phyloP scores from a whole-genome alignment of 2,888 invertebrate species.

The Drosophila mulleri region DNA sequence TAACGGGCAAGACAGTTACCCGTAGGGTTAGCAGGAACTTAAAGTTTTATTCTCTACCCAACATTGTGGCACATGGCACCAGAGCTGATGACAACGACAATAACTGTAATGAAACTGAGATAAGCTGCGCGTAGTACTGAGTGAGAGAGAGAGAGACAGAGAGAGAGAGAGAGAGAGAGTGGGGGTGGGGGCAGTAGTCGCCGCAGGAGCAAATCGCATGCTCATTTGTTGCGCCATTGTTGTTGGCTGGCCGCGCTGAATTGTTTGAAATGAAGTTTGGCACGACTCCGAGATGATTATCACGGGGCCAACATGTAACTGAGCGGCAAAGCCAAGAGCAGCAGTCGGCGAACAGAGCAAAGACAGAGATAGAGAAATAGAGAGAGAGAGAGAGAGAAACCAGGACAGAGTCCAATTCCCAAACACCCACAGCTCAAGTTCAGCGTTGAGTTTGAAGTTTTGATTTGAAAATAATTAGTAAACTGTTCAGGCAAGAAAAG shows the following conservation, averaged over 20 bases:
- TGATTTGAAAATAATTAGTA: constrained; percentile 44
- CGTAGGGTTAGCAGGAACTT: constrained; percentile 39
- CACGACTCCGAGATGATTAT: constrained; percentile 61
- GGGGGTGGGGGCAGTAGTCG: too few species aligned
- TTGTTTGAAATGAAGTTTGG: constrained; percentile 62
- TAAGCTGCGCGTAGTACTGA: constrained; percentile 54
- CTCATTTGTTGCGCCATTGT: constrained; percentile 76
- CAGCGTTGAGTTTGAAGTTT: constrained; percentile 20
- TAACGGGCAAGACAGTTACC: constrained; percentile 36
- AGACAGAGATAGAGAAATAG: not conserved
- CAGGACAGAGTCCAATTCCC: not conserved
- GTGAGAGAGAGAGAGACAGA: too few species aligned
- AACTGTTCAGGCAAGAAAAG: not conserved
- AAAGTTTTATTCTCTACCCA: constrained; percentile 55
- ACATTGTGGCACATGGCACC: constrained; percentile 73
- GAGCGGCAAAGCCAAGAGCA: too few species aligned
- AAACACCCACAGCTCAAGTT: constrained; percentile 4
- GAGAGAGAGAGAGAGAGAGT: too few species aligned
- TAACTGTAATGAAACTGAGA: constrained; percentile 79
- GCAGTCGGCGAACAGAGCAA: not conserved
- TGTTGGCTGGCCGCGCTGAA: constrained; percentile 52
- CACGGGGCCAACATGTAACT: constrained; percentile 48
- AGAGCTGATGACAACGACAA: constrained; percentile 79
- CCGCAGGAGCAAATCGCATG: constrained; percentile 67
- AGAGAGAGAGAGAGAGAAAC: not conserved